These are phyloP conservation scores for Drosophila sordidapex DNA, from an alignment of 2,888 invertebrate genomes.

Conservation along the genomic window DNA sequence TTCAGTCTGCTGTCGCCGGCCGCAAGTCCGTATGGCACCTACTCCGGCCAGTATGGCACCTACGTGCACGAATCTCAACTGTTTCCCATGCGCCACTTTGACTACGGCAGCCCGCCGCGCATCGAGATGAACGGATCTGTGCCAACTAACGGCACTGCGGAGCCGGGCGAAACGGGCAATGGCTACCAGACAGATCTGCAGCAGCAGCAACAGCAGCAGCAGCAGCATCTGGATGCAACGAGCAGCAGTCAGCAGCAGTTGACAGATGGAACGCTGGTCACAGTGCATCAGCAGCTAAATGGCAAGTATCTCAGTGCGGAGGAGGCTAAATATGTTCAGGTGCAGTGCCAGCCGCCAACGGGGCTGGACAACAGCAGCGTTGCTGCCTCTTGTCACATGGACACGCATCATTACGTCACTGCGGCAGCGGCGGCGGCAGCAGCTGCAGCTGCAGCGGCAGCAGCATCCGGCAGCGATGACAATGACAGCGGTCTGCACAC, in stretches of 20 bases:
- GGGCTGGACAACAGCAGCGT: conserved; percentile 77
- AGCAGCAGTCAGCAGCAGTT: conserved; percentile 37
- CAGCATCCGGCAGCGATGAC: conserved; percentile 64
- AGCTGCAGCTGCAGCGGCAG: conserved; percentile 48
- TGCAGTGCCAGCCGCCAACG: conserved; percentile 71
- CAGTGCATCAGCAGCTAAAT: conserved; percentile 76
- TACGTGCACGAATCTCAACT: conserved; percentile 90
- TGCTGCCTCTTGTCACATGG: conserved; percentile 80
- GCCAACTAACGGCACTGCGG: conserved; percentile 85
- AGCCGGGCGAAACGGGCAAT: conserved; percentile 85
- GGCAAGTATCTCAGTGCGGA: conserved; percentile 83
- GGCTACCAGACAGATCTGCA: conserved; percentile 74
- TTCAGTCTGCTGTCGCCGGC: conserved; percentile 90
- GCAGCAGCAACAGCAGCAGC: conserved; percentile 15
- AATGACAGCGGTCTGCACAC: conserved; percentile 82
- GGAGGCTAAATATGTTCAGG: conserved; percentile 84
- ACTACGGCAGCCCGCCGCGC: conserved; percentile 85
- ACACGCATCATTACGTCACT: conserved; percentile 64
- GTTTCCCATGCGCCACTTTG: conserved; percentile 87
- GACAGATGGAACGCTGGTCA: conserved; percentile 61
- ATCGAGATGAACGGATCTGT: conserved; percentile 80
- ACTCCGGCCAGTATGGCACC: conserved; percentile 88
- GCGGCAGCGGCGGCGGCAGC: conserved; percentile 52
- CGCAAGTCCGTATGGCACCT: conserved; percentile 88
- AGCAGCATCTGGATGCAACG: conserved; percentile 37